Conservation (phyloP, 2,888 invertebrate genomes). For the Heliconius charithonia region DNA sequence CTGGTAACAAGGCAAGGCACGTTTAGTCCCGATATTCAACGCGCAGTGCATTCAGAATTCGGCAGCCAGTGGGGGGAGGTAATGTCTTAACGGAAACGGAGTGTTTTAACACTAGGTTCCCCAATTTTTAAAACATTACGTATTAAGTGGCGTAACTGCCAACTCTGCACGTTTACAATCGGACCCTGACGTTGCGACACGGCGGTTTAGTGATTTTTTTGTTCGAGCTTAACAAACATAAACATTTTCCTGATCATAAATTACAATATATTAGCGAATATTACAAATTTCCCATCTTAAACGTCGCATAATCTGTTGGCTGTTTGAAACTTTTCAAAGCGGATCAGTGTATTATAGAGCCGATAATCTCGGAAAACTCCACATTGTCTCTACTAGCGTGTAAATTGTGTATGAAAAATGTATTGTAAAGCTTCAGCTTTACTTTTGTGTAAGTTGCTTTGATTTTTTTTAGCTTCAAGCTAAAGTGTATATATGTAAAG, state of each 20-base stretch:
- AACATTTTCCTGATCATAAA: background rate
- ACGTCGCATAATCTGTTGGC: slow-evolving; percentile 12
- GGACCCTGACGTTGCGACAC: background rate
- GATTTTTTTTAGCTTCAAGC: background rate
- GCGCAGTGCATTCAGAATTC: no score
- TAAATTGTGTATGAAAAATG: slow-evolving; percentile 1
- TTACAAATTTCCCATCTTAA: slow-evolving; percentile 8
- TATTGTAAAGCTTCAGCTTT: slow-evolving; percentile 1
- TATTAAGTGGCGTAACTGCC: no score
- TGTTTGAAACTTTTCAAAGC: slow-evolving; percentile 15
- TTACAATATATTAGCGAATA: slow-evolving; percentile 5
- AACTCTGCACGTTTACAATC: background rate
- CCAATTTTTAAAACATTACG: no score
- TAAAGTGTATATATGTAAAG: no score
- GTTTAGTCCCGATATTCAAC: no score
- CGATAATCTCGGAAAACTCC: slow-evolving; percentile 33
- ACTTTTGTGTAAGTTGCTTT: background rate
- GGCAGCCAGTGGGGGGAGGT: no score
- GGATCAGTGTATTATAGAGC: slow-evolving; percentile 30
- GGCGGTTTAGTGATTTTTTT: no score
- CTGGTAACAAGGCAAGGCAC: no score
- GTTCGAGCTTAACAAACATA: background rate
- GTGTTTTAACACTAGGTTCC: no score
- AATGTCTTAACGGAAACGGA: no score
- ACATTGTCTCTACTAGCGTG: slow-evolving; percentile 22